These are phyloP conservation scores for Ips typographus DNA, from an alignment of 1,140 invertebrate genomes.

Conservation along the genomic window DNA sequence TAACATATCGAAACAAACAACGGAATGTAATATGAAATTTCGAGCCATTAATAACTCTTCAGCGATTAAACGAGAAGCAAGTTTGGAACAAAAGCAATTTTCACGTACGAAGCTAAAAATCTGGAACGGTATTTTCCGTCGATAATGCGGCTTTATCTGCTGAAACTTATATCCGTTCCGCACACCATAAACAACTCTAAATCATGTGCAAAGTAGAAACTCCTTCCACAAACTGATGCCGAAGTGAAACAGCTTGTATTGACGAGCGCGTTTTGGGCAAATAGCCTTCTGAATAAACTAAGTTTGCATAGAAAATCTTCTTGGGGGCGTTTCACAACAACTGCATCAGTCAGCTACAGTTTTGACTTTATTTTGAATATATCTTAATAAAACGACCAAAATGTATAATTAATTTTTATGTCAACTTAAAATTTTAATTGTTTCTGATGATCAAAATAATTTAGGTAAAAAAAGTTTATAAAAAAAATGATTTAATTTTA, in stretches of 20 bases:
- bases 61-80: not conserved
- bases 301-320: slow-evolving; percentile 10
- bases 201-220: slow-evolving; percentile 18
- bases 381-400: too few species aligned
- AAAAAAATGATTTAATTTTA: too few species aligned
- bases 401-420: too few species aligned
- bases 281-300: slow-evolving; percentile 12
- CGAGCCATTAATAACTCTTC: too few species aligned
- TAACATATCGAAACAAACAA: too few species aligned
- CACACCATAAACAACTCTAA: slow-evolving; percentile 12
- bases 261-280: slow-evolving; percentile 15
- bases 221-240: slow-evolving; percentile 13
- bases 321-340: not conserved
- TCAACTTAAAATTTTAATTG: too few species aligned
- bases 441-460: too few species aligned
- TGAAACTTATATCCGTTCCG: slow-evolving; percentile 5
- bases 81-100: not conserved
- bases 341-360: not conserved
- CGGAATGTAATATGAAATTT: too few species aligned
- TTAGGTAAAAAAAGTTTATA: too few species aligned
- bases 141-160: not conserved
- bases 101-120: not conserved
- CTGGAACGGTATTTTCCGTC: not conserved
- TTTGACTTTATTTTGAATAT: not conserved
- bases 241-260: slow-evolving; percentile 21